phyloP scores from a whole-genome alignment of 2,888 invertebrate genomes.

The Cotesia congregata region DNA sequence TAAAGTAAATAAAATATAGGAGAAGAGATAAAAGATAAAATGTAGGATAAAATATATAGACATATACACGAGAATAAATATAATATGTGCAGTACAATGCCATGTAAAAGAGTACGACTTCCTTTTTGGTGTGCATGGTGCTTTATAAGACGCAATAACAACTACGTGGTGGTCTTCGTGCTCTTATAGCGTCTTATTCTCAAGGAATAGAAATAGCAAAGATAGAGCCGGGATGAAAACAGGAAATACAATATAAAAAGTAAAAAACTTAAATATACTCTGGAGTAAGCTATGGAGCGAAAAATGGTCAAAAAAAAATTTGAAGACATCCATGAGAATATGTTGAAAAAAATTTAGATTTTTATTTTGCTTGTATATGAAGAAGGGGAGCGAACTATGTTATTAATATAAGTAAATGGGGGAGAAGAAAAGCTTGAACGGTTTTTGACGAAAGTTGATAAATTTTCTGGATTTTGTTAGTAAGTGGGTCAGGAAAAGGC shows the following conservation, averaged over 20 bases:
- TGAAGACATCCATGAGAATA: not conserved
- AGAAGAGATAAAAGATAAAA: not conserved
- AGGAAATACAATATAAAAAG: not conserved
- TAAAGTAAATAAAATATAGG: not conserved
- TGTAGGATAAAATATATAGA: not conserved
- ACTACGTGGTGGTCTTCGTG: not conserved
- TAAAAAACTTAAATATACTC: not conserved
- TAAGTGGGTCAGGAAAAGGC: not conserved
- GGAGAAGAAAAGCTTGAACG: not conserved
- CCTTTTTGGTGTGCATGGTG: not conserved
- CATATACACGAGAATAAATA: not conserved
- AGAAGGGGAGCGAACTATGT: not conserved
- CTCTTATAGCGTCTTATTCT: not conserved
- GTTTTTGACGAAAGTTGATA: not conserved
- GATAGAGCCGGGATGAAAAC: not conserved
- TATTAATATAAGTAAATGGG: not conserved
- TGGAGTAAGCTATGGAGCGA: not conserved
- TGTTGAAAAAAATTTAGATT: too few species aligned
- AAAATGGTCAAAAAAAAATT: not conserved
- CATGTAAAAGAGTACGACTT: not conserved
- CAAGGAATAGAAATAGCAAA: not conserved
- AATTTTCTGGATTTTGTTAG: not conserved
- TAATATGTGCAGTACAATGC: not conserved
- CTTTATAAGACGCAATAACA: not conserved
- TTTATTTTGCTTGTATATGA: not conserved